phyloP scores from a whole-genome alignment of 2,797 vertebrate species.

The Ataeniobius toweri region DNA sequence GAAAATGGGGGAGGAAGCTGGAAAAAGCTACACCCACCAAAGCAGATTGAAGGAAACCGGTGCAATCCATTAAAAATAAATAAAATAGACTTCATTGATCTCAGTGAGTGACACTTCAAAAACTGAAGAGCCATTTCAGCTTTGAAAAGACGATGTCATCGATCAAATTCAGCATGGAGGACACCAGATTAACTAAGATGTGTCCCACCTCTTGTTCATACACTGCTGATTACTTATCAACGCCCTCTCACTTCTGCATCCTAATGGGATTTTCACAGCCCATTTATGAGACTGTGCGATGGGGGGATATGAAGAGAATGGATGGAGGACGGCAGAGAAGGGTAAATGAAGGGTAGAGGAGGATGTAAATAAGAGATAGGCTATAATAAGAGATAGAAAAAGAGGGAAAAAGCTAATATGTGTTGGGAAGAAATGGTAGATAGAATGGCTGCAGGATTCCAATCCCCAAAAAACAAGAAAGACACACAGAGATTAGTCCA shows the following conservation, averaged over 20 bases:
- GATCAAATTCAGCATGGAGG: constrained; percentile 53
- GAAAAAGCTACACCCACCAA: neutral
- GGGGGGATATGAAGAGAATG: constrained; percentile 28
- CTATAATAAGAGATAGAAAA: constrained; percentile 23
- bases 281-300: constrained; percentile 51
- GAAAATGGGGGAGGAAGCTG: neutral
- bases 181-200: constrained; percentile 60
- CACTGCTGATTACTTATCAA: constrained; percentile 60
- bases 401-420: constrained; percentile 10
- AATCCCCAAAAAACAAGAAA: constrained; percentile 20
- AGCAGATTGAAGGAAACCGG: neutral
- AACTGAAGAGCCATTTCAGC: constrained; percentile 12
- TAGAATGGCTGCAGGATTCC: constrained; percentile 32
- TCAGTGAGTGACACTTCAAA: constrained; percentile 38
- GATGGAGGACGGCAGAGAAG: constrained; percentile 18
- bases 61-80: constrained; percentile 6
- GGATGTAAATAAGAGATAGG: constrained; percentile 26
- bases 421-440: constrained; percentile 34
- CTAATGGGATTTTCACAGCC: constrained; percentile 68
- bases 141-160: constrained; percentile 28
- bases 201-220: constrained; percentile 58
- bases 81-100: constrained; percentile 4
- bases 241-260: constrained; percentile 47
- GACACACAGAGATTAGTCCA: constrained; percentile 41
- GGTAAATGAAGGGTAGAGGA: constrained; percentile 14